Evolutionary conservation across 2,888 invertebrate genomes (phyloP).

Genomic region (Acronicta aceris): DNA sequence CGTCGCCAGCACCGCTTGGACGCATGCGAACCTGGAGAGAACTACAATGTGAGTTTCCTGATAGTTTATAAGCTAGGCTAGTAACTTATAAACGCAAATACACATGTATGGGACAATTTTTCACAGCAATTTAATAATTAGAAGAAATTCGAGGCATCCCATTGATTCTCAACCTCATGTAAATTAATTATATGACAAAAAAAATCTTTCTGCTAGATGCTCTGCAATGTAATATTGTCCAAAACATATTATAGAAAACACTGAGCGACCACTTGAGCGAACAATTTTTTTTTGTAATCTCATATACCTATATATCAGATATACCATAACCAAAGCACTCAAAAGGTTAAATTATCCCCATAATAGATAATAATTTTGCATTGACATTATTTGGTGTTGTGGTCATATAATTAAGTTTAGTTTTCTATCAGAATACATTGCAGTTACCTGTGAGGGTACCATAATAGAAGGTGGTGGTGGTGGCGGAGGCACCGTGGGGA

Average conservation of each 20-base stretch:
- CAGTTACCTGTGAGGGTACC: conserved; percentile 91
- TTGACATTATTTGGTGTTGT: too few relatives aligned
- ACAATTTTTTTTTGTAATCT: too few relatives aligned
- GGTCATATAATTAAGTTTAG: too few relatives aligned
- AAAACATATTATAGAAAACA: neutral
- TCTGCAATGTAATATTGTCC: too few relatives aligned
- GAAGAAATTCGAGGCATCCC: too few relatives aligned
- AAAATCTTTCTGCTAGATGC: neutral
- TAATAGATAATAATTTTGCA: too few relatives aligned
- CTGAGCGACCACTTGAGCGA: too few relatives aligned
- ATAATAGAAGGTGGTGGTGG: conserved; percentile 91
- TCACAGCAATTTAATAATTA: neutral
- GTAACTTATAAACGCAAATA: neutral
- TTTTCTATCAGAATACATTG: neutral
- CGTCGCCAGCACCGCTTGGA: conserved; percentile 56
- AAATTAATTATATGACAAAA: neutral
- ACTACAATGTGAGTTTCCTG: too few relatives aligned
- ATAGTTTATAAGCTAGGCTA: neutral
- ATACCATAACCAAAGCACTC: too few relatives aligned
- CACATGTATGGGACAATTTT: neutral
- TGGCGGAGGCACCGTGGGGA: conserved; percentile 91
- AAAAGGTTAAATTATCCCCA: too few relatives aligned
- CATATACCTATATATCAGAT: too few relatives aligned
- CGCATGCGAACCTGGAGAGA: conserved; percentile 63
- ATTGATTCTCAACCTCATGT: too few relatives aligned